These are phyloP conservation scores for Hirtodrosophila histrioides DNA, from an alignment of 2,888 invertebrate genomes.

Conservation along the genomic window DNA sequence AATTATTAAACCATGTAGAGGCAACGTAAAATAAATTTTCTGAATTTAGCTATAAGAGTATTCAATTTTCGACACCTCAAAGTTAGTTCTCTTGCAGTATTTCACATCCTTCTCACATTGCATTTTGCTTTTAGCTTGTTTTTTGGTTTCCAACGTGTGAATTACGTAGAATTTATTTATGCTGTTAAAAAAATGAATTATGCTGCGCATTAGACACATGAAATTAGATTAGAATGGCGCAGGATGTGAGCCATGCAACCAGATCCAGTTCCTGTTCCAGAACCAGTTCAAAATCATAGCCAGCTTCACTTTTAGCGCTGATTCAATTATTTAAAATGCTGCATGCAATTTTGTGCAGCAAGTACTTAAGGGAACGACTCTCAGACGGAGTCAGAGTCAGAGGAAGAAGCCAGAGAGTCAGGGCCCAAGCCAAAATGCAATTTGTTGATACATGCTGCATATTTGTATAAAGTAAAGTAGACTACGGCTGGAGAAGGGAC, in stretches of 20 bases:
- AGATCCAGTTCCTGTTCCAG: not conserved
- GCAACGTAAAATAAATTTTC: not conserved
- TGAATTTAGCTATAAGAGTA: slow-evolving; percentile 9
- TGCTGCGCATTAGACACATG: slow-evolving; percentile 39
- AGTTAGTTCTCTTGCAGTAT: slow-evolving; percentile 1
- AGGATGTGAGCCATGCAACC: slow-evolving; percentile 14
- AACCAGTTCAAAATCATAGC: slow-evolving; percentile 47
- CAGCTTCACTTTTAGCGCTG: slow-evolving; percentile 38
- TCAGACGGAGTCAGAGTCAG: not conserved
- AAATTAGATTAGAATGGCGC: slow-evolving; percentile 41
- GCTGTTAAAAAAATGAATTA: slow-evolving; percentile 29
- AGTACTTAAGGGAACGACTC: slow-evolving; percentile 36
- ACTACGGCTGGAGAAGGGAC: slow-evolving; percentile 18
- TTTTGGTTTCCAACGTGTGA: slow-evolving; percentile 32
- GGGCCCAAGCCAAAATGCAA: slow-evolving; percentile 52
- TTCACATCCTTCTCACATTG: slow-evolving; percentile 12
- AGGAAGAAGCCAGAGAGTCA: not conserved
- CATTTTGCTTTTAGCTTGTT: slow-evolving; percentile 2
- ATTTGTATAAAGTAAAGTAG: slow-evolving; percentile 43
- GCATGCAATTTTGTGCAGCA: slow-evolving; percentile 50
- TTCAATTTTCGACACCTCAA: not conserved
- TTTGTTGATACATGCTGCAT: slow-evolving; percentile 61
- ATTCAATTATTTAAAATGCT: slow-evolving; percentile 71
- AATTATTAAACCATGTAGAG: too few relatives aligned
- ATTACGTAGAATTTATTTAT: slow-evolving; percentile 60